A percentile compares a stretch with the other conserved stretches of the same genome.
These are phyloP conservation scores for Minunthozetes semirufus DNA, from an alignment of 2,888 invertebrate species.

Conservation along the genomic window DNA sequence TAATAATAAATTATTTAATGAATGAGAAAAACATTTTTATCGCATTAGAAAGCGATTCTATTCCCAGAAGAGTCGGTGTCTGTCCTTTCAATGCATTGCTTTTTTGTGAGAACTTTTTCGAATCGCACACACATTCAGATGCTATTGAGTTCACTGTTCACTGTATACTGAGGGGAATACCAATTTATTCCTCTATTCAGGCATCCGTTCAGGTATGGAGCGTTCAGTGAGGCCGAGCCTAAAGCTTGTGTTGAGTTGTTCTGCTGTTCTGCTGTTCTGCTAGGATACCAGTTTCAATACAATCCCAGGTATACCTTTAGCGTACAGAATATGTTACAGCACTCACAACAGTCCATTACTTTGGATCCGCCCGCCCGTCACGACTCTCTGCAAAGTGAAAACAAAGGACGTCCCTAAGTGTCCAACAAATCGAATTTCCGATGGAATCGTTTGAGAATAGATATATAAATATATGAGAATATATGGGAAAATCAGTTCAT, in stretches of 20 bases:
- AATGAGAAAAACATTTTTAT: slow-evolving; percentile 10
- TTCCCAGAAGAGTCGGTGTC: not conserved
- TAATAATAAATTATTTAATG: not conserved
- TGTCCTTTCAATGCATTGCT: not conserved
- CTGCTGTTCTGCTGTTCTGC: not conserved
- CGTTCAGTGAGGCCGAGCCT: not conserved
- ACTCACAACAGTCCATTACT: not conserved
- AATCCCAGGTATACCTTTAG: slow-evolving; percentile 10
- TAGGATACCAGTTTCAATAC: slow-evolving; percentile 20
- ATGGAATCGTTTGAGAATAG: not conserved
- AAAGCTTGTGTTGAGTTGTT: not conserved
- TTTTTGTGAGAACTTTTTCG: not conserved
- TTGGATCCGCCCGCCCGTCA: not conserved
- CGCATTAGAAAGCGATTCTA: not conserved
- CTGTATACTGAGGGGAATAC: not conserved
- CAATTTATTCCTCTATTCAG: not conserved
- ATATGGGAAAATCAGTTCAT: too few relatives aligned
- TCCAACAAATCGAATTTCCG: not conserved
- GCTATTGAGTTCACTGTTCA: not conserved
- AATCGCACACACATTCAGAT: too few relatives aligned
- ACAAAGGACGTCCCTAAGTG: slow-evolving; percentile 9
- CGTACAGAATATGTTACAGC: not conserved
- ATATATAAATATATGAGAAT: not conserved
- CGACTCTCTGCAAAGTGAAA: not conserved
- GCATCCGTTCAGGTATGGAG: slow-evolving; percentile 4